A percentile compares a stretch with the other conserved stretches of the same genome.
Conservation (phyloP, 2,888 invertebrate species). For the Ditula angustiorana region DNA sequence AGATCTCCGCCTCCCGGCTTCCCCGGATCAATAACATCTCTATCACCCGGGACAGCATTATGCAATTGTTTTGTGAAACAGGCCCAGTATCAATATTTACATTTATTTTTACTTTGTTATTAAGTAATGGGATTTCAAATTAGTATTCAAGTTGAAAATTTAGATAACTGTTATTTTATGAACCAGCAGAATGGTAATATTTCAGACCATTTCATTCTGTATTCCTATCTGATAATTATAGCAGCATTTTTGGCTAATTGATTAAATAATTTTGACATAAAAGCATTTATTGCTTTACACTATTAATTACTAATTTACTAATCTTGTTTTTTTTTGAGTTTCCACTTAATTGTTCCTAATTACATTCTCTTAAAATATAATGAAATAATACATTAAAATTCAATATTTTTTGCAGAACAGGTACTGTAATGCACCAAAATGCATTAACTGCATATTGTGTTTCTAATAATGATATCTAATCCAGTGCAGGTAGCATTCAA, state of each 20-base stretch:
- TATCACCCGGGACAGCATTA: slow-evolving; percentile 74
- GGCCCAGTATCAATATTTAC: slow-evolving; percentile 34
- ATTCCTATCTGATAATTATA: slow-evolving; percentile 1
- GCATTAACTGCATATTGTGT: slow-evolving; percentile 12
- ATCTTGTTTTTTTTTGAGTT: no score
- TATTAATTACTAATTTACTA: no score
- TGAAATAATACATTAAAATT: background rate
- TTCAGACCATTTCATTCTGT: background rate
- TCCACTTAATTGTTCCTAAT: no score
- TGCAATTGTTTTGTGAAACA: slow-evolving; percentile 66
- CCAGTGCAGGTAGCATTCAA: slow-evolving; percentile 50
- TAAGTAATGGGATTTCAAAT: background rate
- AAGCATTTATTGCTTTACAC: no score
- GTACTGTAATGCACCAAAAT: background rate
- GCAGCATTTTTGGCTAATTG: no score
- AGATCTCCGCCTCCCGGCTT: slow-evolving; percentile 65
- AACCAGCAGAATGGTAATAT: background rate
- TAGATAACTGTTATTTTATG: slow-evolving; percentile 31
- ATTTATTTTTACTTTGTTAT: slow-evolving; percentile 45
- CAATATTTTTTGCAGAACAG: background rate
- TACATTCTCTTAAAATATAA: no score
- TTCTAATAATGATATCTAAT: slow-evolving; percentile 48
- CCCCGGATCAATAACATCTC: slow-evolving; percentile 82
- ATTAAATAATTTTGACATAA: no score
- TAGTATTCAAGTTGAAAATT: background rate